A percentile compares a stretch with the other conserved stretches of the same genome.
Evolutionary conservation across 2,888 invertebrate species (phyloP).

Genomic region (Synergus itoensis): DNA sequence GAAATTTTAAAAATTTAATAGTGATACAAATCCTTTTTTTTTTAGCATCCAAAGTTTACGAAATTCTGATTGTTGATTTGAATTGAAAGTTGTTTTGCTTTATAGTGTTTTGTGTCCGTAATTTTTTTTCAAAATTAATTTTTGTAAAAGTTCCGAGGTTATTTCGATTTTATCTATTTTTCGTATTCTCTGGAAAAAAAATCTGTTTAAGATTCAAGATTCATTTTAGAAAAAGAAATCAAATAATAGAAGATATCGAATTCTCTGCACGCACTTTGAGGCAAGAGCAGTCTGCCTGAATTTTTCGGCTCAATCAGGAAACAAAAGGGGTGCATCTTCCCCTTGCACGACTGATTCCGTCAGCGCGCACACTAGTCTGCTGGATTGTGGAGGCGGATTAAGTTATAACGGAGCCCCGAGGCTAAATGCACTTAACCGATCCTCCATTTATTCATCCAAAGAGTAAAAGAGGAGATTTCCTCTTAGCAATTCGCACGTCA

Average conservation of each 20-base stretch:
- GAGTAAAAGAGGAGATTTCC: conserved; percentile 17
- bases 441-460: conserved; percentile 27
- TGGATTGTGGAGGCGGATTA: conserved; percentile 23
- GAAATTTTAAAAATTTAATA: background rate
- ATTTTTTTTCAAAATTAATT: too few species aligned
- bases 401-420: conserved; percentile 23
- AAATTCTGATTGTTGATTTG: too few species aligned
- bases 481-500: conserved; percentile 32
- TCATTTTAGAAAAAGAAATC: conserved; percentile 4
- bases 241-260: background rate
- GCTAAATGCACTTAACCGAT: conserved; percentile 30
- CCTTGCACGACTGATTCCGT: conserved; percentile 38
- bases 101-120: too few species aligned
- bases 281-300: conserved; percentile 19
- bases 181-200: background rate
- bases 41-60: too few species aligned
- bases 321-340: conserved; percentile 33
- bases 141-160: background rate
- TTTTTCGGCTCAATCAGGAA: conserved; percentile 32
- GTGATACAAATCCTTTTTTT: background rate
- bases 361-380: conserved; percentile 17
- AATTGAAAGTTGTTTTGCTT: too few species aligned
- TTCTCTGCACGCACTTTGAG: conserved; percentile 21
- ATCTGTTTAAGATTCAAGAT: conserved; percentile 3
- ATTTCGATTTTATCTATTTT: background rate